Base-by-base conservation (phyloP, 2,888 invertebrate genomes). In the Epinotia bilunana region DNA sequence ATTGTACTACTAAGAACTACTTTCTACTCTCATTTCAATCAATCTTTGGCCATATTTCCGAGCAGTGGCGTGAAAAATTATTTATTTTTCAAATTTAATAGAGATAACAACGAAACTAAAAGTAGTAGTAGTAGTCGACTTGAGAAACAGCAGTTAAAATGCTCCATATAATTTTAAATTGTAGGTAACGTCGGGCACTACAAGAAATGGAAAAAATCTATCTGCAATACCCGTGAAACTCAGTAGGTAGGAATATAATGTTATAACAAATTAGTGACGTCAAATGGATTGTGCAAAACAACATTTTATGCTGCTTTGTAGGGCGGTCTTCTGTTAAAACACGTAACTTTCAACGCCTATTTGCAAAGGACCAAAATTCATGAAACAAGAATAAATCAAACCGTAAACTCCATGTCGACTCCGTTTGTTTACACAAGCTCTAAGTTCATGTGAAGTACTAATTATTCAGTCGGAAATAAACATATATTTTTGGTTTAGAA, bases 361-460 rank as follows among this genome's bases (percentile, higher is more conserved):
- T 67, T 73, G 23, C 20, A 46, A 28, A 64, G 55, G 53, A 23
- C 33, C n/a, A 55, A 67, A 73, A 71, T 55, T 63, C 55, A 63
- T 33, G 39, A 16, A 61, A 53, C 67, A 55, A 43, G 61, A 46
- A 61, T 73, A 67, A 67, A 73, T 73, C 49, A 73, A 61, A 60
- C 49, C n/a, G 63, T 60, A 53, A 67, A 73, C 49, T 65, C n/a
- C n/a, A 53, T 65, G 23, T 23, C 3, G 28, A 53, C 28, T 28
- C 28, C 53, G 28, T 6, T 28, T 53, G 16, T 64, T 65, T 28
- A 5, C 23, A 65, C 28, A 53, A 3, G 65, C n/a, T 28, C 28
- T 2, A 53, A 65, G 28, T 53, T 33, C n/a, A 64, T 53, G 53
- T 53, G n/a, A 65, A 65, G 12, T n/a, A 28, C 39, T 60, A 16